These are phyloP conservation scores for Philaenus spumarius DNA, from an alignment of 1,140 invertebrate species.

Conservation along the genomic window DNA sequence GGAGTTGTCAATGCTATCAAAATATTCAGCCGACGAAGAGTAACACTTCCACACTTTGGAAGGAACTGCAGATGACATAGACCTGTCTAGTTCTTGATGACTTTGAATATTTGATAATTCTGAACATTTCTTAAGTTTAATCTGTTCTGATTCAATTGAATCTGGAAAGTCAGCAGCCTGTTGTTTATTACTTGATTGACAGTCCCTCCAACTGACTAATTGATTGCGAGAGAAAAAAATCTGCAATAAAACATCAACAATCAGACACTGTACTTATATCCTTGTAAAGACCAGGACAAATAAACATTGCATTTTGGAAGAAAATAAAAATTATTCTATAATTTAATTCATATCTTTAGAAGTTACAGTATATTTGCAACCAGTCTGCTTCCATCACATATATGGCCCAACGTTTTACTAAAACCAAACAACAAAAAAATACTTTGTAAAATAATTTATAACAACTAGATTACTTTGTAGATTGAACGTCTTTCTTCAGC, in stretches of 20 bases:
- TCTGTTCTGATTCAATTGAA: not conserved
- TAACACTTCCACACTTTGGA: not conserved
- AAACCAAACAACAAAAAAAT: no score
- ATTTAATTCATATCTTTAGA: no score
- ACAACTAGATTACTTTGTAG: no score
- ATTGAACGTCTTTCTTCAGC: no score
- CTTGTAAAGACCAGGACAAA: not conserved
- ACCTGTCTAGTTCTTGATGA: constrained; percentile 8
- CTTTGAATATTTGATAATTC: not conserved
- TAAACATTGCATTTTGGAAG: not conserved
- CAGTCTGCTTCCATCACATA: no score
- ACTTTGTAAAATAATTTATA: no score
- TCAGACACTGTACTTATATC: not conserved
- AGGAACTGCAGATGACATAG: not conserved
- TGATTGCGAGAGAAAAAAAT: not conserved
- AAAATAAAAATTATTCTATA: no score
- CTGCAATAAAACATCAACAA: not conserved
- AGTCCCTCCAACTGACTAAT: no score
- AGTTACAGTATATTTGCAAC: no score
- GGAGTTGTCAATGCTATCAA: constrained; percentile 48
- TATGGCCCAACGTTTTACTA: no score
- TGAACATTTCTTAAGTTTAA: not conserved
- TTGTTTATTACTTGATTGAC: not conserved
- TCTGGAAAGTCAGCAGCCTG: not conserved
- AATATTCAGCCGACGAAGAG: constrained; percentile 36